Percentiles rank a stretch among this genome's conserved stretches.
Evolutionary conservation across 2,888 invertebrate species (phyloP).

Genomic region (Adelognathus sp.): DNA sequence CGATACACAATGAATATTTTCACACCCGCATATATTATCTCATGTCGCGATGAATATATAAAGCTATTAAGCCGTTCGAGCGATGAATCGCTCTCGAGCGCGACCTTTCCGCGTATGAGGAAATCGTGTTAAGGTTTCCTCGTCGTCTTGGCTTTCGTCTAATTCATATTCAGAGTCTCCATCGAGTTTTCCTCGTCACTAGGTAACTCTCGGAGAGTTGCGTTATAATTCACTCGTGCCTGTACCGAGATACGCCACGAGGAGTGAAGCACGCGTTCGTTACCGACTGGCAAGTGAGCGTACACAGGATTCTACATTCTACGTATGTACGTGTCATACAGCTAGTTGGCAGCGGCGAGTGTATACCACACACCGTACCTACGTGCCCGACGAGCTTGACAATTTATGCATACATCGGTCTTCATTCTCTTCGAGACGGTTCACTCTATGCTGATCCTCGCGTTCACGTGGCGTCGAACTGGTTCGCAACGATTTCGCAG

Average conservation of each 20-base stretch:
- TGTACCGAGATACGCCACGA: constrained; percentile 2
- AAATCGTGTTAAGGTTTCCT: constrained; percentile 40
- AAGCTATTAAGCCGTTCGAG: background rate
- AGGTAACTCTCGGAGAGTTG: constrained; percentile 40
- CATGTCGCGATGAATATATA: constrained; percentile 5
- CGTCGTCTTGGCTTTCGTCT: constrained; percentile 30
- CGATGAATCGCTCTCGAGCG: background rate
- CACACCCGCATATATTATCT: background rate
- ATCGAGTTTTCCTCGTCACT: constrained; percentile 59
- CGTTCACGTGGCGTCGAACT: constrained; percentile 41
- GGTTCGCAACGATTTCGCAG: constrained; percentile 25
- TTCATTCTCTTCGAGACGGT: constrained; percentile 68
- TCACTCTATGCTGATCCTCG: constrained; percentile 74
- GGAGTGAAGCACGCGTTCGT: constrained; percentile 32
- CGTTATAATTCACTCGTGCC: constrained; percentile 59
- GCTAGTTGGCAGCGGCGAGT: background rate
- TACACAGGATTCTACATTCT: background rate
- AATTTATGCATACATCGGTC: constrained; percentile 71
- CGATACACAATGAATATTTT: background rate
- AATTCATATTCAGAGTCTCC: constrained; percentile 67
- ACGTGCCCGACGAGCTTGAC: constrained; percentile 38
- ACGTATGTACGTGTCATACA: constrained; percentile 11
- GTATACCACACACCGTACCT: background rate
- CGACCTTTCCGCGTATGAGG: constrained; percentile 6
- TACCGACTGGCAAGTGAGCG: constrained; percentile 22